Percentiles rank a stretch among this genome's conserved stretches.
Conservation (phyloP, 2,888 invertebrate species). For the Apotomis turbidana region DNA sequence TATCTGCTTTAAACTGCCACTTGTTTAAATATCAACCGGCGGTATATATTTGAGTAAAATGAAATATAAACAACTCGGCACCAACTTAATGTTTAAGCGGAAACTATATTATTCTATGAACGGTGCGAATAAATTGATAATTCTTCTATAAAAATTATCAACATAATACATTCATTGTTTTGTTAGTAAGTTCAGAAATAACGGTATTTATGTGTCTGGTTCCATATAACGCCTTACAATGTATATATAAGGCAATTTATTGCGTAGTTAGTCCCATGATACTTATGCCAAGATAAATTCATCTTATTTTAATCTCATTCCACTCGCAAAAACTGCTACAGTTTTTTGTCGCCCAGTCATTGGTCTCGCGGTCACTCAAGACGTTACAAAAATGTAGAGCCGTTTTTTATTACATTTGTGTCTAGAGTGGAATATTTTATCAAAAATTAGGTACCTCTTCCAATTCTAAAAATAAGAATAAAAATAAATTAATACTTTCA, state of each 20-base stretch:
- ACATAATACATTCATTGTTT: too few relatives aligned
- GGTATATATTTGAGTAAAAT: conserved; percentile 15
- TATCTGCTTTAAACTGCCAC: conserved; percentile 22
- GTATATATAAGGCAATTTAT: too few relatives aligned
- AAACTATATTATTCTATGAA: not conserved
- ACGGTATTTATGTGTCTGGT: too few relatives aligned
- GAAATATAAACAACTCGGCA: conserved; percentile 10
- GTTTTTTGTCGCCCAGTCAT: conserved; percentile 13
- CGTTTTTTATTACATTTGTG: too few relatives aligned
- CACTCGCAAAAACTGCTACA: conserved; percentile 11
- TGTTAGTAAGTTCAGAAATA: too few relatives aligned
- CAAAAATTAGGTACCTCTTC: not conserved
- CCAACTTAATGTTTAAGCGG: conserved; percentile 5
- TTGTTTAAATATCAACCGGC: conserved; percentile 31
- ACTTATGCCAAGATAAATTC: conserved; percentile 10
- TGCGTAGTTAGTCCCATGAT: too few relatives aligned
- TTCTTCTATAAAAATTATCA: not conserved
- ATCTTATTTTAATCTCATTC: conserved; percentile 15
- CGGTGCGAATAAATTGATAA: not conserved
- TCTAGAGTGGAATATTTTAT: not conserved
- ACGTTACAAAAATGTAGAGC: too few relatives aligned
- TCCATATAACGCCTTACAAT: too few relatives aligned
- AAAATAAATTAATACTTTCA: too few relatives aligned
- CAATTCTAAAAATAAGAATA: too few relatives aligned
- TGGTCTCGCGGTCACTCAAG: not conserved